A percentile compares a stretch with the other conserved stretches of the same genome.
phyloP scores from a whole-genome alignment of 2,113 vertebrate genomes.

The Centropus bengalensis region DNA sequence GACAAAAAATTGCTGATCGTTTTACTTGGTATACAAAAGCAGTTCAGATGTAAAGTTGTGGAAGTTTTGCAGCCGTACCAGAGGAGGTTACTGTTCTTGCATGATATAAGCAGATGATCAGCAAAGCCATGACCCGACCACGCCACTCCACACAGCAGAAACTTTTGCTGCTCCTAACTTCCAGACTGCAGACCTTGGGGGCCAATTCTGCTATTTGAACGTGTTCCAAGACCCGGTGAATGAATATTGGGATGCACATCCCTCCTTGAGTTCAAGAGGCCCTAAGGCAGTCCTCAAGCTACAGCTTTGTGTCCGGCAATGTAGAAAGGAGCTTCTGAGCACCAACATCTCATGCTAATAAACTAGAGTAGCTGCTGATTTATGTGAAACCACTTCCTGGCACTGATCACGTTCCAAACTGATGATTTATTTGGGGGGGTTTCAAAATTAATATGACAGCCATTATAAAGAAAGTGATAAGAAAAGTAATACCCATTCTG shows the following conservation, averaged over 20 bases:
- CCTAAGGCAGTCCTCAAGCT: neutral
- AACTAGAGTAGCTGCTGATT: neutral
- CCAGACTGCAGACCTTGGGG: neutral
- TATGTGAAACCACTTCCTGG: neutral
- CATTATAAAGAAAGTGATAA: neutral
- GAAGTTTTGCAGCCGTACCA: neutral
- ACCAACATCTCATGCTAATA: neutral
- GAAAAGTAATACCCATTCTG: neutral
- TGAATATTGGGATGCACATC: accelerated
- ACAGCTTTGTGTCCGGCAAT: neutral
- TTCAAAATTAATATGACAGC: neutral
- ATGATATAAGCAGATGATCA: neutral
- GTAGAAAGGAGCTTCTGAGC: neutral
- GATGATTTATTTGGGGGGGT: neutral
- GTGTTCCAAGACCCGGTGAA: neutral
- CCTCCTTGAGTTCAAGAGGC: neutral
- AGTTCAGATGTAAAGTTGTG: neutral
- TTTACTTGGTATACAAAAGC: neutral
- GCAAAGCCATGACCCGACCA: neutral
- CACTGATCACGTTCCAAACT: neutral
- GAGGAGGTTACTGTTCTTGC: neutral
- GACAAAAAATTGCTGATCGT: neutral
- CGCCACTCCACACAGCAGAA: neutral
- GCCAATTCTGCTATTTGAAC: neutral
- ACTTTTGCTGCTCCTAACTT: neutral